A percentile compares a stretch with the other conserved stretches of the same genome.
Conservation (phyloP, 2,113 vertebrate genomes). For the Sinosuthora webbiana region DNA sequence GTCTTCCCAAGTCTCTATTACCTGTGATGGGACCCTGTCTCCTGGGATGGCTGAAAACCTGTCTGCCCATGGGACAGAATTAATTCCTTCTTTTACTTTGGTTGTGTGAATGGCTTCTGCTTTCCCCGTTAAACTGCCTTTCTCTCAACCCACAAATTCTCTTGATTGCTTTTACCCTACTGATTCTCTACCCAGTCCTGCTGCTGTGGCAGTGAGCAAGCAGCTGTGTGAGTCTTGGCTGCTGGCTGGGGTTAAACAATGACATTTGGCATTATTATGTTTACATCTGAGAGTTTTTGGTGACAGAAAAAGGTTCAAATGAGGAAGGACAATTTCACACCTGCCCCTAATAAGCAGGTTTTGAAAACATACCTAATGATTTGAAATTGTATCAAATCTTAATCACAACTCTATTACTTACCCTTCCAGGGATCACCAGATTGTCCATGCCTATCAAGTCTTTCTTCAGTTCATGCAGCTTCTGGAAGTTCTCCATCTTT, state of each 20-base stretch:
- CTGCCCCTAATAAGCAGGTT: background rate
- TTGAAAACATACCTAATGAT: background rate
- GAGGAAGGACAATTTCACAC: background rate
- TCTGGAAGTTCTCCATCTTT: constrained; percentile 98
- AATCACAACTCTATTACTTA: constrained; percentile 56
- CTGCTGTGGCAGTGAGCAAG: background rate
- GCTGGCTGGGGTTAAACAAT: background rate
- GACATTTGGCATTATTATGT: background rate
- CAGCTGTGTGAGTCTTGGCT: background rate
- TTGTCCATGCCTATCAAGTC: constrained; percentile 92
- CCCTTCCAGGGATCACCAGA: constrained; percentile 87
- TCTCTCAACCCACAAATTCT: rapidly evolving
- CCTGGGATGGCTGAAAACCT: background rate
- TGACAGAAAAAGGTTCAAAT: background rate
- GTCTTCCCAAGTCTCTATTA: background rate
- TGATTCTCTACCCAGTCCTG: rapidly evolving
- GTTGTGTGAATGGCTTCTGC: background rate
- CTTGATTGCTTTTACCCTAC: background rate
- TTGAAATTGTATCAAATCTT: background rate
- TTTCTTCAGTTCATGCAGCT: constrained; percentile 93
- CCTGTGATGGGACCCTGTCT: background rate
- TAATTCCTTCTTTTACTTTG: background rate
- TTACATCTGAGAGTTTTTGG: background rate
- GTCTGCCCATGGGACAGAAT: background rate
- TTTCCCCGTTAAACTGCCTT: background rate